Evolutionary conservation across 2,113 vertebrate genomes (phyloP).

Genomic region (Mohoua ochrocephala): DNA sequence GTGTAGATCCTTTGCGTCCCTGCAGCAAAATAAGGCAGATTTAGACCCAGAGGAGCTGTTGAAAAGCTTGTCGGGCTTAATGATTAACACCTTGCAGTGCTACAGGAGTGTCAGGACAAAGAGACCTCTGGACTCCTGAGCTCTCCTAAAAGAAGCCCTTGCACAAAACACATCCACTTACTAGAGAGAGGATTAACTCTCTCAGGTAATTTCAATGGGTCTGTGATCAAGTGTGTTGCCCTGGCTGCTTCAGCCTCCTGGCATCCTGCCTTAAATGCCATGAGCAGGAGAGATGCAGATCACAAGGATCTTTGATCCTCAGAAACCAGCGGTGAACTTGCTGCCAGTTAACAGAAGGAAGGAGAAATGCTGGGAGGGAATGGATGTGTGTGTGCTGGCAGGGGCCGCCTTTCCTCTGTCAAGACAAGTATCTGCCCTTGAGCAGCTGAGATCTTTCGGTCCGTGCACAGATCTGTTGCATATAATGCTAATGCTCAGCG

Average conservation of each 20-base stretch:
- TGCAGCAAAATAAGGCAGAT: neutral
- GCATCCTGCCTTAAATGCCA: neutral
- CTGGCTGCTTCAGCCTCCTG: neutral
- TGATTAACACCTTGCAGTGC: constrained; percentile 45
- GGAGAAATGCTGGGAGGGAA: neutral
- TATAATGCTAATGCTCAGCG: neutral
- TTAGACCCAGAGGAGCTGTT: neutral
- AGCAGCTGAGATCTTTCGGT: neutral
- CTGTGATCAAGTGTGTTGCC: neutral
- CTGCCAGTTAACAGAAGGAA: neutral
- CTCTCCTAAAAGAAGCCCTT: neutral
- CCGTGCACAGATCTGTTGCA: neutral
- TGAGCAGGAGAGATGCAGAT: neutral
- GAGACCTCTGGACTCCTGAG: constrained; percentile 50
- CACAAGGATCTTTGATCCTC: constrained; percentile 19
- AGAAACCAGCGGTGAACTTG: neutral
- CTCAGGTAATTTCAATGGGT: neutral
- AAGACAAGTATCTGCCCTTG: constrained; percentile 1
- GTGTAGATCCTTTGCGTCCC: neutral
- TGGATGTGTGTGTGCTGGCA: neutral
- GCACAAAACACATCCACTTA: neutral
- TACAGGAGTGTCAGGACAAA: neutral
- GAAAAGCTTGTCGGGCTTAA: constrained; percentile 13
- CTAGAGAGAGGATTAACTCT: neutral
- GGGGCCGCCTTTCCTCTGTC: neutral